A percentile compares a stretch with the other conserved stretches of the same genome.
phyloP scores from a whole-genome alignment of 1,140 invertebrate species.

The Drosophila tropicalis region DNA sequence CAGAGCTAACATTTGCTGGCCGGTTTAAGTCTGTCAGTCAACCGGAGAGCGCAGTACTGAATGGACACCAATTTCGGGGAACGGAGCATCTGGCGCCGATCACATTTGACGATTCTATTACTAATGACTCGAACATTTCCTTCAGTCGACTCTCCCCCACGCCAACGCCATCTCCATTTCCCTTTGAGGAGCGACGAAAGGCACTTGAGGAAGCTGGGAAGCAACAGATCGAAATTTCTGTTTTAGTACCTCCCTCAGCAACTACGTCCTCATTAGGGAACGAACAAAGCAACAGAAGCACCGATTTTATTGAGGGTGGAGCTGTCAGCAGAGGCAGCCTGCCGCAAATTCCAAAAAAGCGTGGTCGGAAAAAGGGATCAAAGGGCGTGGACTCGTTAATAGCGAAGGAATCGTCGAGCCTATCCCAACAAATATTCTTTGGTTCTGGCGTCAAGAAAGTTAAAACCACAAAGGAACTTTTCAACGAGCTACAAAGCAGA shows the following conservation, averaged over 20 bases:
- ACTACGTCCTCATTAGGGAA: constrained; percentile 5
- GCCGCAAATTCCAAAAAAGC: constrained; percentile 84
- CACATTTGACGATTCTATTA: constrained; percentile 38
- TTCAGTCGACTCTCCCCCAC: constrained; percentile 59
- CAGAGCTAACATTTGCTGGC: constrained; percentile 75
- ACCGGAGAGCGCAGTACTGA: constrained; percentile 19
- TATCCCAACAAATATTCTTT: constrained; percentile 72
- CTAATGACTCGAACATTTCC: constrained; percentile 63
- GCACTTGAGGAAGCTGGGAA: constrained; percentile 35
- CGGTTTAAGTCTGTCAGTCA: constrained; percentile 60
- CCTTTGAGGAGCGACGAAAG: constrained; percentile 38
- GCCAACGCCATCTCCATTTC: constrained; percentile 8
- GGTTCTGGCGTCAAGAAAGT: constrained; percentile 87
- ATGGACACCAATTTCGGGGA: constrained; percentile 21
- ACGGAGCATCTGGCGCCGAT: constrained; percentile 24
- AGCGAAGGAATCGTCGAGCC: constrained; percentile 68
- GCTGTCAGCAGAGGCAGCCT: not conserved
- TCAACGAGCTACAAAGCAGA: constrained; percentile 90
- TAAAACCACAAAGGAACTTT: constrained; percentile 93
- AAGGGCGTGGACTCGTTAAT: constrained; percentile 84
- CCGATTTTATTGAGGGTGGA: constrained; percentile 8
- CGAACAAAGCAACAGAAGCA: not conserved
- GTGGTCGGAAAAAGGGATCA: constrained; percentile 89
- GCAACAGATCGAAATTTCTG: constrained; percentile 19
- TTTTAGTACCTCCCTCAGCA: constrained; percentile 1